Conservation (phyloP, 2,888 invertebrate species). For the Drosophila putrida region DNA sequence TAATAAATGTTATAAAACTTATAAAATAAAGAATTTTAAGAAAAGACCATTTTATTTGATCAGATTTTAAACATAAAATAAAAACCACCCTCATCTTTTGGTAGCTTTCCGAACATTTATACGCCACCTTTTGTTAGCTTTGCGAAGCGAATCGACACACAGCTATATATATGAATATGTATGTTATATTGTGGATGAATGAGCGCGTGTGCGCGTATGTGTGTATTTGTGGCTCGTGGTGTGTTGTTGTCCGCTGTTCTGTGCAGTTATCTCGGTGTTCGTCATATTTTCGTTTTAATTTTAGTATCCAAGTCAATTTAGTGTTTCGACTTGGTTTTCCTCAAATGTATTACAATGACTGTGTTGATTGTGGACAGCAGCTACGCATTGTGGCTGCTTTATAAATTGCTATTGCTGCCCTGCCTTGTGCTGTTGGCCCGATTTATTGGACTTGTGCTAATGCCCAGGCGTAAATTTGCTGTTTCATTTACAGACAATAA, state of each 20-base stretch:
- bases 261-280: constrained; percentile 17
- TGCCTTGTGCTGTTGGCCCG: constrained; percentile 37
- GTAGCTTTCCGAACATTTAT: too few species aligned
- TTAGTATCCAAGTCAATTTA: constrained; percentile 43
- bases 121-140: too few species aligned
- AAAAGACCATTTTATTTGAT: too few species aligned
- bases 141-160: too few species aligned
- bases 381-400: constrained; percentile 67
- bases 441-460: constrained; percentile 61
- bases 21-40: too few species aligned
- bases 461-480: constrained; percentile 47
- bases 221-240: constrained; percentile 47
- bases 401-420: constrained; percentile 60
- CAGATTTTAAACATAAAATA: too few species aligned
- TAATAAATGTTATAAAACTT: too few species aligned
- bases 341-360: constrained; percentile 62
- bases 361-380: constrained; percentile 68
- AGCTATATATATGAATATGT: constrained; percentile 9
- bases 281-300: constrained; percentile 52
- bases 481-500: constrained; percentile 66
- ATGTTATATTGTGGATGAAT: background rate
- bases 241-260: constrained; percentile 26
- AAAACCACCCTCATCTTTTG: too few species aligned
- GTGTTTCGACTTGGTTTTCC: constrained; percentile 16
- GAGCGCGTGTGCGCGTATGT: constrained; percentile 2